Evolutionary conservation across 2,113 vertebrate species (phyloP).

Genomic region (Anser brachyrhynchus): DNA sequence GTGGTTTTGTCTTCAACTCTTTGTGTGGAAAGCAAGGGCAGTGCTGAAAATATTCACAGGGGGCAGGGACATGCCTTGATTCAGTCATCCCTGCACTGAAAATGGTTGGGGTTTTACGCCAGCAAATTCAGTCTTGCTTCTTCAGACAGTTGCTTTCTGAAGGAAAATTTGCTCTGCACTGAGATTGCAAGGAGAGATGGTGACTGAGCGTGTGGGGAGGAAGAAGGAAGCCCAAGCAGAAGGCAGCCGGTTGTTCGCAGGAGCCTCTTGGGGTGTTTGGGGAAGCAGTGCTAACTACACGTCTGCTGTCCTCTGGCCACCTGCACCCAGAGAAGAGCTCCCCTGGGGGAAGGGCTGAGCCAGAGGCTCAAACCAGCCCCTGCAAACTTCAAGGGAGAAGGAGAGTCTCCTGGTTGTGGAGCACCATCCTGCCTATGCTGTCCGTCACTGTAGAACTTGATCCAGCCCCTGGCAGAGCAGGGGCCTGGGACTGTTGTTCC

Average conservation of each 20-base stretch:
- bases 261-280: neutral
- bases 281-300: neutral
- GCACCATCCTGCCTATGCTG: neutral
- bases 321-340: neutral
- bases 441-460: neutral
- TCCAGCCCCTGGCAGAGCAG: neutral
- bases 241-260: neutral
- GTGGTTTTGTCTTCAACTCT: neutral
- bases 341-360: neutral
- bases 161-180: neutral
- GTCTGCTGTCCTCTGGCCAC: neutral
- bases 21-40: neutral
- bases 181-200: neutral
- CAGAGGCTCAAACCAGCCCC: neutral
- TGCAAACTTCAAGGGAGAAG: neutral
- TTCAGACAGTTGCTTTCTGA: neutral
- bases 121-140: neutral
- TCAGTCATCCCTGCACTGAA: neutral
- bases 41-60: neutral
- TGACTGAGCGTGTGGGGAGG: fast-evolving
- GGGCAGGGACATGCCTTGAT: neutral
- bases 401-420: neutral
- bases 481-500: neutral
- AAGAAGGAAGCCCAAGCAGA: neutral
- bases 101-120: neutral